These are phyloP conservation scores for Strix occidentalis DNA, from an alignment of 2,797 vertebrate genomes.

Conservation along the genomic window DNA sequence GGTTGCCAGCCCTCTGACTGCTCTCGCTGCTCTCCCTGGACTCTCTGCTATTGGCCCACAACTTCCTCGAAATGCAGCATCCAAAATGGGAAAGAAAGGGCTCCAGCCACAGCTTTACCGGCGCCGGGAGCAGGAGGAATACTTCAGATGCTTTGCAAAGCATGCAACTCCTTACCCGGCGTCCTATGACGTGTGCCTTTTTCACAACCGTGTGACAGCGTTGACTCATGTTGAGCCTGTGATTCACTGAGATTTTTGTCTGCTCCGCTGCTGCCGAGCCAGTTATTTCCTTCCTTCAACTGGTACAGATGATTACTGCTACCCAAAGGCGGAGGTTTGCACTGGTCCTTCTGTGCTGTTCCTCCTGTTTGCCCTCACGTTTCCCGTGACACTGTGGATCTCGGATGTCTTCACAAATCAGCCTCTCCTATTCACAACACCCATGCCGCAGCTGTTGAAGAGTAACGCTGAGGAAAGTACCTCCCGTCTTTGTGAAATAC, in stretches of 20 bases:
- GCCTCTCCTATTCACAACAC: neutral
- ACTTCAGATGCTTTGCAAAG: neutral
- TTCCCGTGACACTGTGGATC: neutral
- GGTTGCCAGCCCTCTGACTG: constrained; percentile 11
- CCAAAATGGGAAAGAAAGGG: neutral
- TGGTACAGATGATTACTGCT: neutral
- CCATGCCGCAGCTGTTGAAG: neutral
- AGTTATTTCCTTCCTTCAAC: neutral
- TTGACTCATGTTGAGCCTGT: constrained; percentile 13
- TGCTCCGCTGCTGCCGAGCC: neutral
- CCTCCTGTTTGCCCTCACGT: neutral
- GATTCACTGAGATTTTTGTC: neutral
- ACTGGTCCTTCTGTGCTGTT: neutral
- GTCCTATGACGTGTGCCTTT: neutral
- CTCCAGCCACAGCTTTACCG: neutral
- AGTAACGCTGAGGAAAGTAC: neutral
- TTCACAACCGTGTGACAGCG: neutral
- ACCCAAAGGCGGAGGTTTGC: neutral
- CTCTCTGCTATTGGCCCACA: neutral
- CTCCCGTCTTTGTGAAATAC: neutral
- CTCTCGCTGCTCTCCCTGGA: neutral
- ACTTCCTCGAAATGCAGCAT: neutral
- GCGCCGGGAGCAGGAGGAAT: neutral
- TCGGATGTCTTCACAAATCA: rapidly evolving
- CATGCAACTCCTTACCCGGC: neutral